These are phyloP conservation scores for Drosophila virilis DNA, from an alignment of 1,140 invertebrate species.

Conservation along the genomic window DNA sequence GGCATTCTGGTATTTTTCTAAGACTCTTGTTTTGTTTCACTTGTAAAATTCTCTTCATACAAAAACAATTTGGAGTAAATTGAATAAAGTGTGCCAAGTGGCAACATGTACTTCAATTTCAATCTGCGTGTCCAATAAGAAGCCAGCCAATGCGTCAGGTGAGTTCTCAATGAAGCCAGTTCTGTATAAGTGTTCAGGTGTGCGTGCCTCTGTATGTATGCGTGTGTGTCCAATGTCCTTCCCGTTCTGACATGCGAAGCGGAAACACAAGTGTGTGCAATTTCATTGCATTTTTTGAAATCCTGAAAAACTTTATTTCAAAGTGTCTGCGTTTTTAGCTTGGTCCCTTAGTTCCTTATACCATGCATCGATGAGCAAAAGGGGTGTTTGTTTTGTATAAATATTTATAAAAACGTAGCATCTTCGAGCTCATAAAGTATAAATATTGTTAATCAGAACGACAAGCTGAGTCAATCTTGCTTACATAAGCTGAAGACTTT, in stretches of 20 bases:
- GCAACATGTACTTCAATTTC: conserved; percentile 61
- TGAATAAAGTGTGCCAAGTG: conserved; percentile 61
- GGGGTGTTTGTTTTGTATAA: too few relatives aligned
- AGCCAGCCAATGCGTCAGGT: conserved; percentile 51
- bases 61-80: conserved; percentile 70
- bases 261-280: conserved; percentile 79
- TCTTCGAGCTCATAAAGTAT: too few relatives aligned
- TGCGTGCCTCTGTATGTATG: neutral
- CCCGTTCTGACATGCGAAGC: conserved; percentile 57
- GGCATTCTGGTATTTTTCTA: conserved; percentile 1
- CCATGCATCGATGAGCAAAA: neutral
- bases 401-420: too few relatives aligned
- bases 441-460: too few relatives aligned
- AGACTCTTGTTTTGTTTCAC: conserved; percentile 35
- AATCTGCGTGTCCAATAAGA: conserved; percentile 63
- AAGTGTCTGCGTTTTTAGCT: conserved; percentile 48
- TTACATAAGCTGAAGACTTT: too few relatives aligned
- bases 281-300: conserved; percentile 71
- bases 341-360: conserved; percentile 9
- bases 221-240: conserved; percentile 32
- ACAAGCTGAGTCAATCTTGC: too few relatives aligned
- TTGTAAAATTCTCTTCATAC: conserved; percentile 27
- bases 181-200: conserved; percentile 21
- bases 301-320: conserved; percentile 59
- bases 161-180: conserved; percentile 42